Percentiles rank a stretch among this genome's conserved stretches.
phyloP scores from a whole-genome alignment of 2,113 vertebrate genomes.

The Tympanuchus pallidicinctus region DNA sequence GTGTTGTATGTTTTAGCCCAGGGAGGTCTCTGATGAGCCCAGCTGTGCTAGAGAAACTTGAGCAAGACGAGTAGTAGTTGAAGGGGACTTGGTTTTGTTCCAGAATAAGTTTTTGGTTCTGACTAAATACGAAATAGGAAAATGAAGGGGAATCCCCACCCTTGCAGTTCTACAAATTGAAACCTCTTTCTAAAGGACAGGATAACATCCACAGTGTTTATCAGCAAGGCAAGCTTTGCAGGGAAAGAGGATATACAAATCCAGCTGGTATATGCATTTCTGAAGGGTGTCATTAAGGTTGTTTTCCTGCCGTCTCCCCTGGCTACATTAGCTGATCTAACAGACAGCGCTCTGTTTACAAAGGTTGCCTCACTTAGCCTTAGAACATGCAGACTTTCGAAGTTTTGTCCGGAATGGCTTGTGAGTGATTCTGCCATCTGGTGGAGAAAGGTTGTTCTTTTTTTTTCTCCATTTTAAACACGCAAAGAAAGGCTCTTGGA shows the following conservation, averaged over 20 bases:
- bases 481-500: not conserved
- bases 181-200: not conserved
- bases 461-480: not conserved
- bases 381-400: accelerated
- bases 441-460: not conserved
- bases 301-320: not conserved
- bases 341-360: not conserved
- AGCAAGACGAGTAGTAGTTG: not conserved
- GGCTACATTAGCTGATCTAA: not conserved
- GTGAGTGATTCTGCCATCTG: not conserved
- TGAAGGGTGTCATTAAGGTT: not conserved
- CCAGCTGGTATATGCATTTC: not conserved
- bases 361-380: not conserved
- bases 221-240: not conserved
- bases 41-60: not conserved
- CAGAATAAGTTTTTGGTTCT: not conserved
- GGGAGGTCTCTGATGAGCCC: not conserved
- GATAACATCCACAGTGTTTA: not conserved
- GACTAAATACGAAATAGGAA: not conserved
- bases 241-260: not conserved
- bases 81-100: not conserved
- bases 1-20: not conserved
- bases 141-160: not conserved
- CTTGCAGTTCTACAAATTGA: not conserved
- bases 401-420: not conserved